Conservation (phyloP, 2,113 vertebrate genomes). For the Platysternon megacephalum region DNA sequence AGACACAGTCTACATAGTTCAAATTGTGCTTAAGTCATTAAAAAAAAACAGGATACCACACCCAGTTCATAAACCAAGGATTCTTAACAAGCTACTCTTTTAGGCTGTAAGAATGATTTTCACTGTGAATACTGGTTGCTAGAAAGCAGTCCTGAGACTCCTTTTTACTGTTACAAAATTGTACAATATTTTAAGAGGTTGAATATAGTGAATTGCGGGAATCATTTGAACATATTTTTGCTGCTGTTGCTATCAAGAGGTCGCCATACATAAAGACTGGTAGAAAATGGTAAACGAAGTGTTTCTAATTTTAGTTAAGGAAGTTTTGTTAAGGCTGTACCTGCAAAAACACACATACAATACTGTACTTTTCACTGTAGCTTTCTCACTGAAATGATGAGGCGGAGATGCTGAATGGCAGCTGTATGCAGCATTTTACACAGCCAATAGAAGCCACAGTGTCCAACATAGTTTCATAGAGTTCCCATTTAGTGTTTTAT, state of each 20-base stretch:
- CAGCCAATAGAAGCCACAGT: background rate
- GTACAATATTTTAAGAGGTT: background rate
- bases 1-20: background rate
- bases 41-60: constrained; percentile 33
- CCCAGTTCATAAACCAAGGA: constrained; percentile 33
- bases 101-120: constrained; percentile 1
- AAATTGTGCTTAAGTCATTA: constrained; percentile 55
- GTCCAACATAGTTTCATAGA: background rate
- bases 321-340: background rate
- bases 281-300: background rate
- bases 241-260: background rate
- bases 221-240: background rate
- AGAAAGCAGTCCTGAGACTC: constrained; percentile 12
- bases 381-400: background rate
- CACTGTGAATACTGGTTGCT: background rate
- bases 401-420: background rate
- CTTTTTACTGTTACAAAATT: constrained; percentile 7
- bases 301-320: background rate
- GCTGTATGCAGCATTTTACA: background rate
- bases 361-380: background rate
- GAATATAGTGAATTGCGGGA: background rate
- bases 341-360: background rate
- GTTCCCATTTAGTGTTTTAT: background rate
- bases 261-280: background rate
- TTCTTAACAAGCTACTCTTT: constrained; percentile 35